Evolutionary conservation across 2,888 invertebrate species (phyloP), one percentile per base, ranked within the genome.

Genomic region (Scrobipalpa atriplicella): DNA sequence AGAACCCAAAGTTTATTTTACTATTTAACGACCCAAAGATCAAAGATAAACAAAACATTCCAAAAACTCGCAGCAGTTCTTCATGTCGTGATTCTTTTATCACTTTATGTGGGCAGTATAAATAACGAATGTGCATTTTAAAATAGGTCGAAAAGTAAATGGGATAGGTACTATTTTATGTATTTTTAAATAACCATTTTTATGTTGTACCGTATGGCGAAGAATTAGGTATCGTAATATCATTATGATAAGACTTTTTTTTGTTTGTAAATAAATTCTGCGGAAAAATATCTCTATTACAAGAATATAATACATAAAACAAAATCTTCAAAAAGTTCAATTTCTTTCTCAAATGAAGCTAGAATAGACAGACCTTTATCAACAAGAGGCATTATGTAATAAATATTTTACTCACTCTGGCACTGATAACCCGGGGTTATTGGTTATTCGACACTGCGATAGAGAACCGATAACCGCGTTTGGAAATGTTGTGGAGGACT

Each of bases 391-490:
- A 18, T 10, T 52, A 52, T 18, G 21, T 13, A 56, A 56, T 21
- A 56, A 56, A 56, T 56, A 56, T 21, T 29, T 56, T 29, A 29
- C 54, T 10, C 54, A 29, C 54, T 10, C 54, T 29, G 21, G 9
- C 19, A 19, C 19, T 11, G 62, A 62, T 62, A 62, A 18, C 62
- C 21, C 43, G 41, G 62, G 43, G 21, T 62, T 43, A 62, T 43
- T 43, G 41, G 43, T 29, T 56, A 29, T 56, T 56, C 13, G 54
- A 56, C 54, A 56, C 54, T 11, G 11, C 29, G 54, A 56, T 56
- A 56, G 54, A 13, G 54, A 21, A n/a, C n/a, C 47, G 47, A 47
- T 5, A 13, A n/a, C n/a, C 47, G n/a, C n/a, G 0, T n/a, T 47
- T 43, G n/a, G 29, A 29, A 29, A 29, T 29, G 5, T 29, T 29